Conservation (phyloP, 2,797 vertebrate species). For the Rachycentron canadum region DNA sequence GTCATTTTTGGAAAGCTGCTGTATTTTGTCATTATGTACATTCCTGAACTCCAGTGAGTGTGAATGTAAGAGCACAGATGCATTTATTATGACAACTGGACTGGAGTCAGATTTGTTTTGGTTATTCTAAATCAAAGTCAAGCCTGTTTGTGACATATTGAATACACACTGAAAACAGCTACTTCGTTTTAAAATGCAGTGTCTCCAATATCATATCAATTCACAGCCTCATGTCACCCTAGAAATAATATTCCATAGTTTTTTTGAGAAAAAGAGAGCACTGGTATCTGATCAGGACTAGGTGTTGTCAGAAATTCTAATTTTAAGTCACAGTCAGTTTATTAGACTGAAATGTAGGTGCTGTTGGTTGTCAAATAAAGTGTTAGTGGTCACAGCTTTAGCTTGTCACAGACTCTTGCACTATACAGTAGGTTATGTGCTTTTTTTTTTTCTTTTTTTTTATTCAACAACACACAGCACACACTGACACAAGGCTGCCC, state of each 20-base stretch:
- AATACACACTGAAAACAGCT: neutral
- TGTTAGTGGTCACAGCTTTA: neutral
- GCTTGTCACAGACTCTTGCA: neutral
- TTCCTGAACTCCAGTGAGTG: neutral
- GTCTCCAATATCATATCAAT: too few relatives aligned
- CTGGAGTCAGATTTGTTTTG: neutral
- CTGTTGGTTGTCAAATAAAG: neutral
- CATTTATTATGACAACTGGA: too few relatives aligned
- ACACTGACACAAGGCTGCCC: neutral
- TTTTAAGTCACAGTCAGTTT: neutral
- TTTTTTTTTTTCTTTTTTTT: too few relatives aligned
- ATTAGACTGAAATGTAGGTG: neutral
- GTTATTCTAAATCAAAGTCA: neutral
- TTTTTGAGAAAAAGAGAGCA: too few relatives aligned
- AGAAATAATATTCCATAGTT: neutral
- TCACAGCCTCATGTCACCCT: neutral
- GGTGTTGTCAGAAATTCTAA: neutral
- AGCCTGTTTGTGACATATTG: neutral
- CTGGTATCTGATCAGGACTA: too few relatives aligned
- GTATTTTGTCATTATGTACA: neutral
- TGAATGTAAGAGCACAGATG: neutral
- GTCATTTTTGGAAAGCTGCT: neutral
- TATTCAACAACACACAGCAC: neutral
- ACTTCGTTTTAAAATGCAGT: neutral
- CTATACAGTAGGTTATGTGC: neutral